A percentile compares a stretch with the other conserved stretches of the same genome.
Conservation (phyloP, 1,140 invertebrate species). For the Tetramorium alpestre region DNA sequence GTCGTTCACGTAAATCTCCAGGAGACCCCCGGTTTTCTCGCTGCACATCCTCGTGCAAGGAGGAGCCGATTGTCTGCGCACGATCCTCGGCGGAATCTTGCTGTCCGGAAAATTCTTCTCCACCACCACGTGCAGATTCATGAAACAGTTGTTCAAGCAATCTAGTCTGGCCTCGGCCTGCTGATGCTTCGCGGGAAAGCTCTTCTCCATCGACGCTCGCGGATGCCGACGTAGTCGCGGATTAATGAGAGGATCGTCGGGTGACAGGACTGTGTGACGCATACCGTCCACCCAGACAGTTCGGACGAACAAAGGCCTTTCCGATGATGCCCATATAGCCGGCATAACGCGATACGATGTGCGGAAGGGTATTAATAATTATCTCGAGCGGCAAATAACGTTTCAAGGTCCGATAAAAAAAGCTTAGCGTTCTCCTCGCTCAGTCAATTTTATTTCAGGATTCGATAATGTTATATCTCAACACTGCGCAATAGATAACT, state of each 20-base stretch:
- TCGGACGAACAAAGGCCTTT: constrained; percentile 89
- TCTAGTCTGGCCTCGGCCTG: constrained; percentile 65
- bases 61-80: constrained; percentile 76
- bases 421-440: background rate
- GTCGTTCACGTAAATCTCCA: constrained; percentile 47
- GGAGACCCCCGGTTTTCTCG: constrained; percentile 3
- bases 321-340: constrained; percentile 90
- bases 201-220: constrained; percentile 44
- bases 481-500: background rate
- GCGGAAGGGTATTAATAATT: background rate
- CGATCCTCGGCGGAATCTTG: constrained; percentile 51
- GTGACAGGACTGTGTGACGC: constrained; percentile 89
- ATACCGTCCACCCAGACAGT: constrained; percentile 91
- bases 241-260: constrained; percentile 87
- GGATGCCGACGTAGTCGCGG: constrained; percentile 57
- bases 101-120: constrained; percentile 67
- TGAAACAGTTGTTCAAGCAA: constrained; percentile 78
- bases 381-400: background rate
- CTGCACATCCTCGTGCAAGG: constrained; percentile 50
- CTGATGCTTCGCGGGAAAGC: constrained; percentile 60
- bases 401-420: constrained; percentile 5
- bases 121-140: constrained; percentile 79
- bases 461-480: background rate
- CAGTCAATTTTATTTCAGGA: background rate
- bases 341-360: constrained; percentile 76